Base-by-base conservation (phyloP, 2,888 invertebrate genomes). In the Petrolisthes cinctipes region DNA sequence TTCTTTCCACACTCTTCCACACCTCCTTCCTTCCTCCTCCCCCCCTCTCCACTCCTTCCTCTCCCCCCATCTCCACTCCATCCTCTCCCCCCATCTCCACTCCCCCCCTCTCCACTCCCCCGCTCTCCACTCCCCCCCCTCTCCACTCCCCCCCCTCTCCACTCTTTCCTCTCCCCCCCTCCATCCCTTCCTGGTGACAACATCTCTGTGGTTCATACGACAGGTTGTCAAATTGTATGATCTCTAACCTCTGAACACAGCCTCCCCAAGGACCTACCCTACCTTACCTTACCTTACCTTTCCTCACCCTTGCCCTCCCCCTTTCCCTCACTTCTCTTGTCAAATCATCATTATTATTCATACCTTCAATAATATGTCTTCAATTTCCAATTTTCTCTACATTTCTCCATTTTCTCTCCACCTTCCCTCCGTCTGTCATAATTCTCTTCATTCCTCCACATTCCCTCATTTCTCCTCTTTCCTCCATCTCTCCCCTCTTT, bases 111-210 rank as follows among this genome's bases (percentile, higher is more conserved):
- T 75, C 73, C 56, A 56, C 53, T 68, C 75, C 56, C 20, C 53
- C 53, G 14, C n/a, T 56, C 54, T 75, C 5, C 14, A n/a, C 37
- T 57, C 23, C 83, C 17, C 54, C 53, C 66, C 37, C 37, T 37
- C 11, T 7, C 53, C 37, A n/a, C n/a, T 14, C 61, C 61, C 61
- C 14, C 14, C 14, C 61, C 61, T 23, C 23, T 51, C 73, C 75
- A n/a, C 76, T 76, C 37, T 75, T 76, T 83, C 76, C 51, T 23
- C 23, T 51, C 75, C 20, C 53, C 83, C 75, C 66, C 37, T 20
- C 53, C 23, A 37, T 54, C 61, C 71, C 5, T 17, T 37, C 23
- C 37, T n/a, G n/a, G n/a, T n/a, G n/a, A n/a, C n/a, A n/a, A n/a
- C n/a, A n/a, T n/a, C n/a, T n/a, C n/a, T n/a, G n/a, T n/a, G n/a